phyloP scores from a whole-genome alignment of 2,113 vertebrate species.

The Ammodytes marinus region DNA sequence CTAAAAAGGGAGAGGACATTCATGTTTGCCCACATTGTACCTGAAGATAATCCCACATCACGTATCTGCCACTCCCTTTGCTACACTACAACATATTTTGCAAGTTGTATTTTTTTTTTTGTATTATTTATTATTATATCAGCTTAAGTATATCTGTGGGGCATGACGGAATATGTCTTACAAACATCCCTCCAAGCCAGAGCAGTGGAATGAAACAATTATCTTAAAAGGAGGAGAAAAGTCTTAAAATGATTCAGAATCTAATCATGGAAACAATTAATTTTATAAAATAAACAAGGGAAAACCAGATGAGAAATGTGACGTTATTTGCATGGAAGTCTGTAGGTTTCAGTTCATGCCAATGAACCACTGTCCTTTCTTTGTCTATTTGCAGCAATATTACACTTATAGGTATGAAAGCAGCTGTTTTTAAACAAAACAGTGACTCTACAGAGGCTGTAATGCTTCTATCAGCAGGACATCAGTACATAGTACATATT shows the following conservation, averaged over 20 bases:
- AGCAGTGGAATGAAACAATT: constrained; percentile 5
- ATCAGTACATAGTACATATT: constrained; percentile 8
- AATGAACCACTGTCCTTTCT: not conserved
- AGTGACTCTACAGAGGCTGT: not conserved
- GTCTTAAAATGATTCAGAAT: constrained; percentile 1
- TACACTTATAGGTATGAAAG: not conserved
- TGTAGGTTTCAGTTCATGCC: not conserved
- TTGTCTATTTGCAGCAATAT: not conserved
- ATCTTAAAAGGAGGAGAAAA: constrained; percentile 4
- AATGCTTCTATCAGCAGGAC: not conserved
- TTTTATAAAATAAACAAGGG: constrained; percentile 11
- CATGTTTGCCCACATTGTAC: constrained; percentile 18
- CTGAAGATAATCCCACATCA: constrained; percentile 14
- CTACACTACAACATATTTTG: constrained; percentile 15
- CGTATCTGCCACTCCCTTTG: not conserved
- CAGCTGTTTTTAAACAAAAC: too few relatives aligned
- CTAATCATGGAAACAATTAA: not conserved
- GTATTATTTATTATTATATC: not conserved
- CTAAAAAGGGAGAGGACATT: constrained; percentile 30
- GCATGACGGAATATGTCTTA: constrained; percentile 20
- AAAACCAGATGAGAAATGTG: constrained; percentile 3
- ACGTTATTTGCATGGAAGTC: constrained; percentile 3
- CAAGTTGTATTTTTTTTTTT: constrained; percentile 14
- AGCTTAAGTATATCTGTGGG: constrained; percentile 30
- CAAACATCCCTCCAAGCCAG: constrained; percentile 25